These are phyloP conservation scores for Phortica variegata DNA, from an alignment of 1,140 invertebrate genomes.

Conservation along the genomic window DNA sequence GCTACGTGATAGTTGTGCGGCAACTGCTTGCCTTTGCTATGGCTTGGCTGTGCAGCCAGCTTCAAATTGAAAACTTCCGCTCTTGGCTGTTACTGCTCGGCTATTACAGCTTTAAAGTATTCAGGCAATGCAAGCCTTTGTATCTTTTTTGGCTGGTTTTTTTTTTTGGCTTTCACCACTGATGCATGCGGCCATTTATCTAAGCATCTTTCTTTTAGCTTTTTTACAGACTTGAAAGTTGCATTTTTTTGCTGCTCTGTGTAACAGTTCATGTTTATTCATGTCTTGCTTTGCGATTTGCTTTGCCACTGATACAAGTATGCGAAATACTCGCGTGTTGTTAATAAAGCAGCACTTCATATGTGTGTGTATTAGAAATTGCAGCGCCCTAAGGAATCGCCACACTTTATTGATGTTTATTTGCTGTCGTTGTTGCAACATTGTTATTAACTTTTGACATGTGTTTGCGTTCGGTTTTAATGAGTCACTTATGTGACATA, in stretches of 20 bases:
- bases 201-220: conserved; percentile 37
- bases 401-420: no score
- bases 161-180: conserved; percentile 45
- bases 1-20: not conserved
- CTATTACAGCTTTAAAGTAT: conserved; percentile 18
- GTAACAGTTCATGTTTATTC: no score
- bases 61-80: conserved; percentile 53
- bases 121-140: conserved; percentile 30
- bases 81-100: no score
- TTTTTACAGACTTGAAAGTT: not conserved
- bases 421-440: conserved; percentile 33
- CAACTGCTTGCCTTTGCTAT: conserved; percentile 9
- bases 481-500: not conserved
- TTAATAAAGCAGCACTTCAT: no score
- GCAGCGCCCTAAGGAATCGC: conserved; percentile 23
- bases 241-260: no score
- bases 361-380: not conserved
- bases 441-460: conserved; percentile 26
- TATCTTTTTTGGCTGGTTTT: conserved; percentile 18
- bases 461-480: conserved; percentile 26
- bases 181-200: conserved; percentile 29
- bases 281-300: no score
- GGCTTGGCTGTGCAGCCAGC: conserved; percentile 40
- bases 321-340: no score
- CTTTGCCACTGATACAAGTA: no score